Conservation (phyloP, 2,888 invertebrate genomes). For the Amphipyra tragopoginis region DNA sequence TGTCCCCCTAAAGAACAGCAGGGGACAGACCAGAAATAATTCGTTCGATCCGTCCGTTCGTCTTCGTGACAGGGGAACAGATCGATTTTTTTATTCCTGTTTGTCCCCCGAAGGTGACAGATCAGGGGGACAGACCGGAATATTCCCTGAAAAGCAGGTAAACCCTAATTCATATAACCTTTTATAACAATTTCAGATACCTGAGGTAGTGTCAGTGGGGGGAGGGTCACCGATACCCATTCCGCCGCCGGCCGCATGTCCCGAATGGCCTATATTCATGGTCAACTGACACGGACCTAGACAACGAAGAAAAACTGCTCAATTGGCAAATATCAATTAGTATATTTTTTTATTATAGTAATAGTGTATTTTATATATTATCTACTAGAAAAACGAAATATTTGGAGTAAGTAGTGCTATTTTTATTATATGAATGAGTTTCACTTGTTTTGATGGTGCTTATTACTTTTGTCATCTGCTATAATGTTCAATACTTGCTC, state of each 20-base stretch:
- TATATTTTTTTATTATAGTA: constrained; percentile 5
- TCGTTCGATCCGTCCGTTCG: too few relatives aligned
- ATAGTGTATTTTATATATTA: constrained; percentile 1
- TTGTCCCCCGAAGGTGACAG: too few relatives aligned
- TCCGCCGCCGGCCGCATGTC: constrained; percentile 83
- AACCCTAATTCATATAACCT: neutral
- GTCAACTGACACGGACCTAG: constrained; percentile 73
- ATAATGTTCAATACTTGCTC: too few relatives aligned
- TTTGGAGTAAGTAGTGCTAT: constrained; percentile 17
- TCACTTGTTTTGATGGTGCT: constrained; percentile 1
- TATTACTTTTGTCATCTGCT: too few relatives aligned
- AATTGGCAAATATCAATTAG: constrained; percentile 25
- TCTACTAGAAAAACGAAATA: constrained; percentile 17
- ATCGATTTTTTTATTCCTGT: too few relatives aligned
- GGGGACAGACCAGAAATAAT: too few relatives aligned
- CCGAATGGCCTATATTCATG: constrained; percentile 87
- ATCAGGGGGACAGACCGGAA: too few relatives aligned
- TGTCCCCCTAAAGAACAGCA: too few relatives aligned
- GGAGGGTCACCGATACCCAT: constrained; percentile 86
- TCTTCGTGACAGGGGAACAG: too few relatives aligned
- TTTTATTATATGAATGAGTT: constrained; percentile 28
- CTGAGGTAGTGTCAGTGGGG: constrained; percentile 84
- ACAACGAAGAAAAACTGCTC: constrained; percentile 39
- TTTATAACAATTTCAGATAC: constrained; percentile 74
- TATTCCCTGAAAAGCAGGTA: neutral